Evolutionary conservation across 2,113 vertebrate genomes (phyloP).

Genomic region (Ciconia maguari): DNA sequence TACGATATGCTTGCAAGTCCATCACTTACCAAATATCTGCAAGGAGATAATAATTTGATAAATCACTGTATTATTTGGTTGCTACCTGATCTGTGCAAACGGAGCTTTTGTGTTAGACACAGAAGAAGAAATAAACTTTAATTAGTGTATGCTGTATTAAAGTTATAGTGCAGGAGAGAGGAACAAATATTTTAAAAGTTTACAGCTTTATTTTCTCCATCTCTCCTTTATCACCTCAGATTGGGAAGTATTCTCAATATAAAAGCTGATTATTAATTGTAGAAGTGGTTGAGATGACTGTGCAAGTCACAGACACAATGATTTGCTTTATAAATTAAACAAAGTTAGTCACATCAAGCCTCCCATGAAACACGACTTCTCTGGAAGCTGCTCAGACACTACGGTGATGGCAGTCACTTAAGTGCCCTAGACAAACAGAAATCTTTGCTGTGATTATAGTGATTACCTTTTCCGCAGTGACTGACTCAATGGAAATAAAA

Average conservation of each 20-base stretch:
- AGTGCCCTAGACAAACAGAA: conserved; percentile 41
- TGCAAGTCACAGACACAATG: not conserved
- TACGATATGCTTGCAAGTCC: not conserved
- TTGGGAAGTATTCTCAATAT: not conserved
- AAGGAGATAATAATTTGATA: not conserved
- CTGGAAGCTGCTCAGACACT: conserved; percentile 33
- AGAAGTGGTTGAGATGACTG: not conserved
- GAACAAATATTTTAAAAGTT: not conserved
- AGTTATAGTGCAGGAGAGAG: not conserved
- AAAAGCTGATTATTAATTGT: not conserved
- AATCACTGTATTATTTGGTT: not conserved
- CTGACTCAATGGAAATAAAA: conserved; percentile 38
- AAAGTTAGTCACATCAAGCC: not conserved
- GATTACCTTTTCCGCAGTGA: conserved; percentile 11
- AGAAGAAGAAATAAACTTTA: not conserved
- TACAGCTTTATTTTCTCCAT: not conserved
- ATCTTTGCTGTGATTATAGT: conserved; percentile 40
- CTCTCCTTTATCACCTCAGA: not conserved
- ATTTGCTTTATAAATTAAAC: not conserved
- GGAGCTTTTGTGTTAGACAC: not conserved
- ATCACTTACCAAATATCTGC: not conserved
- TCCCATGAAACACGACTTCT: not conserved
- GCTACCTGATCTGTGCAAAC: not conserved
- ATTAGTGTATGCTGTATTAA: not conserved
- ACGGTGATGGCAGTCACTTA: conserved; percentile 20